These are phyloP conservation scores for Hemiprocne comata DNA, from an alignment of 2,113 vertebrate species.

Conservation along the genomic window DNA sequence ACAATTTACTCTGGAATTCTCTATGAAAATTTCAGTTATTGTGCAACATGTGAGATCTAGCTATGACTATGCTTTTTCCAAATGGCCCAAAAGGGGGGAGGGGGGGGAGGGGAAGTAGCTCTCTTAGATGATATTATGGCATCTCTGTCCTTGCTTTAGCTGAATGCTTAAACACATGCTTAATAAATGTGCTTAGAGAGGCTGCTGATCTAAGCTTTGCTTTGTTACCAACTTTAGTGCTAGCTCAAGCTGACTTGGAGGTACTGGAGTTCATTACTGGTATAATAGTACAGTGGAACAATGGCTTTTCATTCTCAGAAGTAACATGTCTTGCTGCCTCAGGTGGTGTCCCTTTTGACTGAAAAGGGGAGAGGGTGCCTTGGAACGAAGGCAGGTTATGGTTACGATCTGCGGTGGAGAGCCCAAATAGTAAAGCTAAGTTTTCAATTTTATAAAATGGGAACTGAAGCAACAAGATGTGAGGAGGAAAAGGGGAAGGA, in stretches of 20 bases:
- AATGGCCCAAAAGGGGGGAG: not conserved
- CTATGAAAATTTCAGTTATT: constrained; percentile 34
- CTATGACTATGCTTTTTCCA: not conserved
- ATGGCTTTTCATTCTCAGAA: not conserved
- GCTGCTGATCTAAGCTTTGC: not conserved
- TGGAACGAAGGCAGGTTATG: not conserved
- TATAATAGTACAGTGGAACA: not conserved
- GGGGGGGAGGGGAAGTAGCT: not conserved
- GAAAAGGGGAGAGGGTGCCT: not conserved
- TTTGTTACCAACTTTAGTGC: not conserved
- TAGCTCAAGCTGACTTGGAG: not conserved
- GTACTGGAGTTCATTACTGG: not conserved
- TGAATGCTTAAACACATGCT: not conserved
- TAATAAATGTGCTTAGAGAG: not conserved
- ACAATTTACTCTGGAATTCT: constrained; percentile 38
- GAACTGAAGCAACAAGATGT: not conserved
- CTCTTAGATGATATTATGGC: not conserved
- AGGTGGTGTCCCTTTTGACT: not conserved
- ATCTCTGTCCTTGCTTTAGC: not conserved
- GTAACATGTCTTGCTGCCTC: not conserved
- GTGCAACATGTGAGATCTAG: not conserved
- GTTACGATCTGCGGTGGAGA: not conserved
- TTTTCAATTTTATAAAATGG: not conserved
- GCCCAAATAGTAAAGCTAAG: not conserved
- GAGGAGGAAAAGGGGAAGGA: not conserved